Conservation (phyloP, 2,113 vertebrate species). For the Platysteira castanea region DNA sequence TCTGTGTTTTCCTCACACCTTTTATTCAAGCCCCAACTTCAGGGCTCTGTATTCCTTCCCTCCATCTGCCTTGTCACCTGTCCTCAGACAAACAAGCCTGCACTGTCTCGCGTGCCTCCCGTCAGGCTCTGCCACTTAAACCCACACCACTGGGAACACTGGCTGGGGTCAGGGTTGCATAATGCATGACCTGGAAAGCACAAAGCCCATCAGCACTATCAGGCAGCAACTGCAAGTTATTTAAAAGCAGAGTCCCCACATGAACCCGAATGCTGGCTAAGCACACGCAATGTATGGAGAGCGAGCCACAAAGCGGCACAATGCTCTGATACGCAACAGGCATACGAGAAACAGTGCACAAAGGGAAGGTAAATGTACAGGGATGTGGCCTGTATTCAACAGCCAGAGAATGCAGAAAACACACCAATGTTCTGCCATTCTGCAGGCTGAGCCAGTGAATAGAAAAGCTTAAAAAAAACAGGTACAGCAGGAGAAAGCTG, state of each 20-base stretch:
- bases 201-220: not conserved
- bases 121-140: not conserved
- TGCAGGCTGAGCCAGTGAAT: not conserved
- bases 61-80: not conserved
- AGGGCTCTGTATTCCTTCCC: not conserved
- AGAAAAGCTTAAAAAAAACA: not conserved
- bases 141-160: not conserved
- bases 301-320: not conserved
- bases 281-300: not conserved
- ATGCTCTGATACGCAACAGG: not conserved
- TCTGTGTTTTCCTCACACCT: constrained; percentile 18
- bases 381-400: not conserved
- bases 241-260: not conserved
- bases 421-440: not conserved
- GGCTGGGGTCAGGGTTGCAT: not conserved
- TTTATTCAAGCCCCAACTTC: not conserved
- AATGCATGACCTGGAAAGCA: not conserved
- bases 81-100: not conserved
- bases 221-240: not conserved
- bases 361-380: not conserved
- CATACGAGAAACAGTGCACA: not conserved
- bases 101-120: rapidly evolving
- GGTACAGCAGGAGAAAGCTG: not conserved
- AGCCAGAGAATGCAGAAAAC: constrained; percentile 27
- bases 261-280: not conserved